phyloP scores from a whole-genome alignment of 2,888 invertebrate species.

The Limulus polyphemus region DNA sequence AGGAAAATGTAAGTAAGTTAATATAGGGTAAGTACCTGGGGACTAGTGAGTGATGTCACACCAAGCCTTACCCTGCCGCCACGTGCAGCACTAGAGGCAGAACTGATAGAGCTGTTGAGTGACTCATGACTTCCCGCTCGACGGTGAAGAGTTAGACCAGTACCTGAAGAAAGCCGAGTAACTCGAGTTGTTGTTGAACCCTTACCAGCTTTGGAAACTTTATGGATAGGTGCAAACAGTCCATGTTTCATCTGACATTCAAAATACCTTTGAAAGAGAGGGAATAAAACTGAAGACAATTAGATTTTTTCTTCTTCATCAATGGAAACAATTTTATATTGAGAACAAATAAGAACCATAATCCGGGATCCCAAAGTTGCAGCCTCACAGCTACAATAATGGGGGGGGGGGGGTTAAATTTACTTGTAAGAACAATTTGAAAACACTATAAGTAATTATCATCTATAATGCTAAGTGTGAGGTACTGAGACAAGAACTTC shows the following conservation, averaged over 20 bases:
- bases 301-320: too few relatives aligned
- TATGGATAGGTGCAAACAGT: conserved; percentile 80
- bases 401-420: too few relatives aligned
- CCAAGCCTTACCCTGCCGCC: conserved; percentile 60
- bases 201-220: conserved; percentile 45
- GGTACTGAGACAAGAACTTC: too few relatives aligned
- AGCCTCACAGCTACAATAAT: too few relatives aligned
- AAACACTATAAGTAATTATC: too few relatives aligned
- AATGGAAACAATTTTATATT: too few relatives aligned
- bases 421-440: too few relatives aligned
- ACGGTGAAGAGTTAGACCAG: conserved; percentile 39
- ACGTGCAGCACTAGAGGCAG: conserved; percentile 39
- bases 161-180: conserved; percentile 36
- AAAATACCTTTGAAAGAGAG: conserved; percentile 55
- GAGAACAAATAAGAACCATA: too few relatives aligned
- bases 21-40: conserved; percentile 2
- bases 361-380: too few relatives aligned
- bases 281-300: too few relatives aligned
- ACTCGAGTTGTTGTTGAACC: conserved; percentile 2
- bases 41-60: conserved; percentile 47
- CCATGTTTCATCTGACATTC: conserved; percentile 81
- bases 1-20: conserved; percentile 5
- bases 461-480: too few relatives aligned
- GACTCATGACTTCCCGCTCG: conserved; percentile 51
- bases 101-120: conserved; percentile 61